Conservation (phyloP, 2,888 invertebrate genomes). For the Dynastes tityus region DNA sequence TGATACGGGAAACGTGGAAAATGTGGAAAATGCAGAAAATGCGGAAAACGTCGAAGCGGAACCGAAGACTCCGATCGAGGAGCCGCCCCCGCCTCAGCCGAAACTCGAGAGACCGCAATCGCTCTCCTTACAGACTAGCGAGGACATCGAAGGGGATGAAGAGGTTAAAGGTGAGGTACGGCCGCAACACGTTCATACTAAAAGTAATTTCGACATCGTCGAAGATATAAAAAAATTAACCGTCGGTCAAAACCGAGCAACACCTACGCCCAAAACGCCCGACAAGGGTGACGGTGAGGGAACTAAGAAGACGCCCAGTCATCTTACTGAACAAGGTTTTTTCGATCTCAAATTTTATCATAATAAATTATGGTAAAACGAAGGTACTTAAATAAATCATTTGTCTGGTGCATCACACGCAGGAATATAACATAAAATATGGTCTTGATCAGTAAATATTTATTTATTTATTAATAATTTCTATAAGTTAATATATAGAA, state of each 20-base stretch:
- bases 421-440: too few species aligned
- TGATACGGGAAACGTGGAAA: constrained; percentile 50
- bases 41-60: constrained; percentile 42
- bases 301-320: constrained; percentile 66
- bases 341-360: constrained; percentile 86
- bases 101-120: constrained; percentile 71
- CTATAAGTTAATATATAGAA: too few species aligned
- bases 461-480: too few species aligned
- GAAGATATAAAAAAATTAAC: constrained; percentile 46
- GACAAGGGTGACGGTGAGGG: constrained; percentile 59
- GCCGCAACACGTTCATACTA: constrained; percentile 43
- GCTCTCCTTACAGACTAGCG: constrained; percentile 72
- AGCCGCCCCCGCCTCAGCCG: constrained; percentile 53
- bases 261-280: constrained; percentile 41
- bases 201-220: constrained; percentile 45
- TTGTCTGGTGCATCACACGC: background rate
- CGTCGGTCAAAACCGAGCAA: constrained; percentile 41
- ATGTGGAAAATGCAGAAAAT: constrained; percentile 43
- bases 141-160: constrained; percentile 63
- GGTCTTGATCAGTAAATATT: too few species aligned
- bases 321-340: constrained; percentile 78
- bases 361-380: constrained; percentile 81
- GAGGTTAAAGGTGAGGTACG: constrained; percentile 46
- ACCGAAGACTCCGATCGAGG: constrained; percentile 39
- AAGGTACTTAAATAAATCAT: background rate